Evolutionary conservation across 2,797 vertebrate genomes (phyloP), one percentile per base, ranked within the genome.

Genomic region (Dipus sagitta): DNA sequence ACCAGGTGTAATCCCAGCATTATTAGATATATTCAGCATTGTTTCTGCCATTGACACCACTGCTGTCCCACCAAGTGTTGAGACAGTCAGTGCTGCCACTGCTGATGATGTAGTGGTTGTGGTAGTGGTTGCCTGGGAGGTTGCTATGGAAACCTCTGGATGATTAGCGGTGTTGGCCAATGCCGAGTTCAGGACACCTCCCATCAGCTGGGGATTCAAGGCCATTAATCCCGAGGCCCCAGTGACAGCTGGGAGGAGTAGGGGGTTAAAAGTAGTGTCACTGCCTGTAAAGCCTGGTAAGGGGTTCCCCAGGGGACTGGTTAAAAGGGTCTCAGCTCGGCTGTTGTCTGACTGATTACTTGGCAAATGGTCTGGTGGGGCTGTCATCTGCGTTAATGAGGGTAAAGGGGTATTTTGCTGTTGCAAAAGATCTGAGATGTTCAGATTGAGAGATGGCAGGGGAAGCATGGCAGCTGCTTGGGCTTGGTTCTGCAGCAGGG

Each of bases 91-190:
- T 97, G 98, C 98, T 97, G 98, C 98, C 99, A 99, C 98, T 98
- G 99, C 99, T 98, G 99, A 98, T 98, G 99, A 99, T 98, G 99
- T 98, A 98, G 99, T 98, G 98, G 98, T 98, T 97, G 98, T 98
- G 98, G 98, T 98, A 97, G 98, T 97, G 97, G 99, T 99, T 98
- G 99, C 99, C 97, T 98, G 98, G 98, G 98, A 99, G 97, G 99
- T 99, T 99, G 98, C 99, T 97, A 99, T 99, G 98, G 99, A 98
- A 99, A 99, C 99, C 98, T 98, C 98, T 98, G 98, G 98, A 98
- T 99, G 99, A 98, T 99, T 98, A 98, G 98, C 98, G 93, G 98
- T 98, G 99, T 98, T 98, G 98, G 99, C 98, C 96, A 96, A 97
- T 90, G 98, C 97, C 65, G 98, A 98, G 98, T 98, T 98, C 98